Base-by-base conservation (phyloP, 2,888 invertebrate genomes). In the Rhingia rostrata region DNA sequence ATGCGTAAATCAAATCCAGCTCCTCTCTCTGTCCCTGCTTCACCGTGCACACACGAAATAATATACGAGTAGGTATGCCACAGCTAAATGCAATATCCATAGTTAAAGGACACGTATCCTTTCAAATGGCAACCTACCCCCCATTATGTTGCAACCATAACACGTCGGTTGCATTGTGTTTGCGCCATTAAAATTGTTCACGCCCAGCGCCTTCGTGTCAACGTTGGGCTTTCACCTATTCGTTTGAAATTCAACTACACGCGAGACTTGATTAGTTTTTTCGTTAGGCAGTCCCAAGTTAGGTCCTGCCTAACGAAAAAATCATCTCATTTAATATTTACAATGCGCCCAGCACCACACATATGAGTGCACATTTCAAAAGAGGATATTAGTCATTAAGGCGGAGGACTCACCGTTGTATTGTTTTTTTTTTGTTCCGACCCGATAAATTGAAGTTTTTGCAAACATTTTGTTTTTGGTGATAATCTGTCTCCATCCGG, bases 271-370 rank as follows among this genome's bases (percentile, higher is more conserved):
- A 54, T 69, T 14, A 35, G 14, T 4, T 58, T 39, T 51, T 58
- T 22, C 35, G 53, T 30, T 37, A 14, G 41, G 39, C 39, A 64
- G 10, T 9, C 53, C n/a, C n/a, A n/a, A 22, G 41, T 61, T 33
- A 10, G 58, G 73, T 83, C 74, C n/a, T n/a, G n/a, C n/a, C n/a
- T n/a, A n/a, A n/a, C n/a, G n/a, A n/a, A n/a, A n/a, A n/a, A 79
- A 70, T 80, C 53, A 37, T 37, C 39, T 80, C 60, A 80, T 79
- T 66, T 70, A 74, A 84, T 74, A 84, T 80, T 84, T 80, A 70
- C 74, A 41, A 49, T 53, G 43, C 53, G 35, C 64, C 41, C 51
- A 69, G 63, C 43, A 73, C 14, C 35, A 12, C 3, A 41, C n/a
- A 63, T 10, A n/a, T 7, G 10, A 45, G 12, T 37, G n/a, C 41